Evolutionary conservation across 2,113 vertebrate species (phyloP), one percentile per base, ranked within the genome.

Genomic region (Hiodon tergisus): DNA sequence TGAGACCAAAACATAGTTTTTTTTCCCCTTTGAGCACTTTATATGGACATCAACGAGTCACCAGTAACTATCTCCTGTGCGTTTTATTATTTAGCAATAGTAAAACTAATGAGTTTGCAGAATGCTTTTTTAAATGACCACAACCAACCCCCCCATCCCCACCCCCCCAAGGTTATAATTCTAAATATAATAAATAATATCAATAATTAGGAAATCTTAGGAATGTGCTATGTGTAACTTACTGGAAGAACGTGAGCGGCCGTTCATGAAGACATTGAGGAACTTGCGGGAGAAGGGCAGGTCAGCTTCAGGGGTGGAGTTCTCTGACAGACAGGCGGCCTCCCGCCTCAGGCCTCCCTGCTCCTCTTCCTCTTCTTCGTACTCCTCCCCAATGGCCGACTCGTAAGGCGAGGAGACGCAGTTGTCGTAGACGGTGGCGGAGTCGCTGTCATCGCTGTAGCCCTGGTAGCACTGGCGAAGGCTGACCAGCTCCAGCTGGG

Each of bases 191-290:
- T 31, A 31, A 31, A 31, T 31, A 31, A 31, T 31, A 31, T 31
- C 31, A 31, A 31, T 31, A 31, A 31, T 31, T 31, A 31, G 0
- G 31, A 31, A 31, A 31, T 31, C 31, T 31, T 31, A 31, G 31
- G 31, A 31, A 31, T 31, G 31, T 31, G 31, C 31, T 31, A 31
- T 31, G 16, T 9, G 5, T 5, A 59, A 98, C 97, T 96, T 92
- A 99, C 97, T 98, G 78, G 97, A 98, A 70, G 95, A 97, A 31
- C 95, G 92, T 0, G 97, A 95, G 59, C 92, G 93, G 55, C 97
- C 95, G 0, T 96, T 98, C 95, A 98, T 94, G 89, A 99, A 98
- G 86, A 99, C 95, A 0, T 98, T 99, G 80, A 98, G 93, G 84
- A 99, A 99, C 86, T 98, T 98, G 90, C 96, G 96, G 74, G 97